Conservation (phyloP, 2,888 invertebrate species). For the Noctua janthe region DNA sequence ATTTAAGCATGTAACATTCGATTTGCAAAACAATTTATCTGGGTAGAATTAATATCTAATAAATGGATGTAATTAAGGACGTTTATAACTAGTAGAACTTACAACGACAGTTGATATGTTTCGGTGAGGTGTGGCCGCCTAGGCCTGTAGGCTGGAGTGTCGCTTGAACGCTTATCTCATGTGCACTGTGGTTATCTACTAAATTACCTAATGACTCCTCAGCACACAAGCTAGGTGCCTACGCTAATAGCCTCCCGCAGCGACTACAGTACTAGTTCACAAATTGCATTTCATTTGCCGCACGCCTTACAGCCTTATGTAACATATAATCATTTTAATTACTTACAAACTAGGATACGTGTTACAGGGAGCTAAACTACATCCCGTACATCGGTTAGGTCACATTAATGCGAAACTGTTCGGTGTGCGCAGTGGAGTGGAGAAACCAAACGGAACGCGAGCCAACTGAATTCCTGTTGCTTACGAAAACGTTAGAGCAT, state of each 20-base stretch:
- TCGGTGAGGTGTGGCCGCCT: constrained; percentile 47
- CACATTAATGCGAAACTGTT: constrained; percentile 53
- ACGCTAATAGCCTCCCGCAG: constrained; percentile 59
- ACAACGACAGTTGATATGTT: constrained; percentile 46
- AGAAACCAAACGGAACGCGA: constrained; percentile 25
- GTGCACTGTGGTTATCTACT: constrained; percentile 38
- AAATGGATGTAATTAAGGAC: constrained; percentile 48
- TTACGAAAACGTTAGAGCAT: constrained; percentile 22
- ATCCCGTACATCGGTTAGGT: constrained; percentile 60
- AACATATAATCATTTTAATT: constrained; percentile 75
- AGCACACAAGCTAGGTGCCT: constrained; percentile 12
- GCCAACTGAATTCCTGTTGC: constrained; percentile 6
- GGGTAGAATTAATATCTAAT: constrained; percentile 23
- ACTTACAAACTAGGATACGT: constrained; percentile 62
- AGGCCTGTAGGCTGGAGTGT: constrained; percentile 14
- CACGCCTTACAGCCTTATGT: constrained; percentile 66
- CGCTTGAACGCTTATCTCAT: constrained; percentile 34
- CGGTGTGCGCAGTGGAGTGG: constrained; percentile 3
- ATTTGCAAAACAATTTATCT: constrained; percentile 43
- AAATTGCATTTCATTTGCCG: constrained; percentile 62
- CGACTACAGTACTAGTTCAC: constrained; percentile 37
- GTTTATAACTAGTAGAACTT: constrained; percentile 13
- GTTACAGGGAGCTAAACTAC: constrained; percentile 67
- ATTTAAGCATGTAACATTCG: constrained; percentile 22
- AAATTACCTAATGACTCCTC: constrained; percentile 57